Base-by-base conservation (phyloP, 1,140 invertebrate species). In the Glossosoma conforme region DNA sequence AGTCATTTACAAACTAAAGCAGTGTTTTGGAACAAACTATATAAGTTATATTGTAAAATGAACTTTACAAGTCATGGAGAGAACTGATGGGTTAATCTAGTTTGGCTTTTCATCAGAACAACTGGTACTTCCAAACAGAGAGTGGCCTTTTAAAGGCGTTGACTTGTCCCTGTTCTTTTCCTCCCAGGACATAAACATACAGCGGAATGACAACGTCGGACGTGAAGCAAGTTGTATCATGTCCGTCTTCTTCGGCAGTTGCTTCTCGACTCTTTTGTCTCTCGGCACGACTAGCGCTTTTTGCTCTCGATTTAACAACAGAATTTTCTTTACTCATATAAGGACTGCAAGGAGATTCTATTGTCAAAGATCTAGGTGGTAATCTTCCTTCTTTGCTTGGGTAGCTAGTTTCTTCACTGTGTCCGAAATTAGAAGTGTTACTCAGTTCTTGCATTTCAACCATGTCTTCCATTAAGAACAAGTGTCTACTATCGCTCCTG, bases 91-190 rank as follows among this genome's bases (percentile, higher is more conserved):
- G n/a, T n/a, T n/a, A n/a, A n/a, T n/a, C n/a, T n/a, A n/a, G n/a
- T n/a, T n/a, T n/a, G n/a, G n/a, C n/a, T n/a, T n/a, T n/a, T n/a
- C n/a, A 19, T 45, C 19, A 70, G 55, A 66, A 68, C n/a, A 83
- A 62, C 52, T 82, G 78, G 8, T 83, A 65, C 58, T 80, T 81
- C 82, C 82, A 84, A 11, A 84, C 69, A 0, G 81, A 82, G 3
- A 84, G 71, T 0, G 82, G 81, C 56, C 81, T 72, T 52, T 80
- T 80, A 50, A 84, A 84, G 13, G 83, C 78, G 2, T 81, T 82
- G 1, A 83, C 79, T 54, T 83, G 81, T 6, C 81, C 80, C 28
- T 81, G 79, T 57, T 83, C 81, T 56, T 82, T 83, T 0, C 82
- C 81, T 4, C 82, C 82, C 4, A 84, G 69, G 3, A 84, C 52